phyloP scores from a whole-genome alignment of 2,888 invertebrate species.

The Meganola albula region DNA sequence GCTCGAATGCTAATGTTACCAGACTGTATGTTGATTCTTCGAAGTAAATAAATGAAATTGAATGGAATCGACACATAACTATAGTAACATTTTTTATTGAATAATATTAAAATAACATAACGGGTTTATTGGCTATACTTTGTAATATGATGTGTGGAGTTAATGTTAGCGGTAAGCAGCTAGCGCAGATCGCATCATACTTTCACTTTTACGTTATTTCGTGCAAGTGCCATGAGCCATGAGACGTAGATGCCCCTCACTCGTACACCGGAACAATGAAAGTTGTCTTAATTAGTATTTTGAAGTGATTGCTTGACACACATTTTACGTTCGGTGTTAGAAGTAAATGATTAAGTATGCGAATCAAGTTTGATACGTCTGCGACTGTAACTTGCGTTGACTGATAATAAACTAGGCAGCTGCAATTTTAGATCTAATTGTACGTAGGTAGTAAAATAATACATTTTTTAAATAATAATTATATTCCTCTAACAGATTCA shows the following conservation, averaged over 20 bases:
- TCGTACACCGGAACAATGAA: slow-evolving; percentile 61
- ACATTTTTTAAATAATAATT: too few relatives aligned
- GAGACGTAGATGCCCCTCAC: slow-evolving; percentile 40
- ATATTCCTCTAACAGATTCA: too few relatives aligned
- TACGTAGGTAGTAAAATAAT: too few relatives aligned
- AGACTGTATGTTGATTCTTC: neutral
- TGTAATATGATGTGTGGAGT: slow-evolving; percentile 29
- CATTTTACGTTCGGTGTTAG: slow-evolving; percentile 24
- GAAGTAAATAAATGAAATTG: too few relatives aligned
- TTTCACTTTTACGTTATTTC: slow-evolving; percentile 72
- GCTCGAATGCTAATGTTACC: slow-evolving; percentile 24
- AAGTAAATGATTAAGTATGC: too few relatives aligned
- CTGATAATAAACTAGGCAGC: too few relatives aligned
- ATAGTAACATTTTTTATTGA: too few relatives aligned
- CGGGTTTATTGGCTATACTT: slow-evolving; percentile 13
- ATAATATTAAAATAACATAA: too few relatives aligned
- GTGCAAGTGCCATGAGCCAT: slow-evolving; percentile 43
- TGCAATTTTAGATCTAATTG: too few relatives aligned
- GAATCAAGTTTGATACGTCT: too few relatives aligned
- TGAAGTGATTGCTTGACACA: slow-evolving; percentile 29
- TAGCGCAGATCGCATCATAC: slow-evolving; percentile 61
- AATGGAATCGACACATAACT: too few relatives aligned
- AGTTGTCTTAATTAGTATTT: slow-evolving; percentile 53
- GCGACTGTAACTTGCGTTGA: too few relatives aligned
- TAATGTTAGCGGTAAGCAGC: slow-evolving; percentile 25